Conservation (phyloP, 2,797 vertebrate genomes). For the Pseudochromis fuscus region DNA sequence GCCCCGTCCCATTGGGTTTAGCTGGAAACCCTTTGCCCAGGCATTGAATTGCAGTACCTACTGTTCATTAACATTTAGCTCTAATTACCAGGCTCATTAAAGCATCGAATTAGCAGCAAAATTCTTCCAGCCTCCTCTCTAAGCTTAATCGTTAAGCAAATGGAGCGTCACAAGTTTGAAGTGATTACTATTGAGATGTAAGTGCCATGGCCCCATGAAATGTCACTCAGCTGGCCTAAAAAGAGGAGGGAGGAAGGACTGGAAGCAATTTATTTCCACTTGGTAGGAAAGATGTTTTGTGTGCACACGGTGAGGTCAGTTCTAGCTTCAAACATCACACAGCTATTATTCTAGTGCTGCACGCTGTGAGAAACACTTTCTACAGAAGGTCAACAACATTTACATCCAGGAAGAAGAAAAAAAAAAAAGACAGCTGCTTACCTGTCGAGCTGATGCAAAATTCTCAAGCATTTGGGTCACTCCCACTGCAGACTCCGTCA, state of each 20-base stretch:
- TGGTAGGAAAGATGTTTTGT: conserved; percentile 60
- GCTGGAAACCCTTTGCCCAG: conserved; percentile 48
- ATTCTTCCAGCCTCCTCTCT: conserved; percentile 75
- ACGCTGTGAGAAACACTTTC: conserved; percentile 40
- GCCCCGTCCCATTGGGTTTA: conserved; percentile 33
- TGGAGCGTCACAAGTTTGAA: conserved; percentile 79
- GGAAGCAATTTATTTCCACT: conserved; percentile 67
- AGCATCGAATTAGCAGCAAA: conserved; percentile 81
- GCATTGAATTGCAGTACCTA: conserved; percentile 64
- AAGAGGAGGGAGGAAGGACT: conserved; percentile 22
- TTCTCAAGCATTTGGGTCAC: conserved; percentile 36
- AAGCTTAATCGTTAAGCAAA: conserved; percentile 84
- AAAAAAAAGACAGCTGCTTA: conserved; percentile 44
- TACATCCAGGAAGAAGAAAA: conserved; percentile 47
- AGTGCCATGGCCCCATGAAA: conserved; percentile 70
- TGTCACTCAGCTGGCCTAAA: conserved; percentile 72
- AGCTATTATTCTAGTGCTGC: conserved; percentile 49
- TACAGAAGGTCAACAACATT: conserved; percentile 65
- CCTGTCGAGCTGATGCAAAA: conserved; percentile 44
- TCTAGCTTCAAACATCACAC: conserved; percentile 53
- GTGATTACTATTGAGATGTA: conserved; percentile 82
- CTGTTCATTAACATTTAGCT: conserved; percentile 84
- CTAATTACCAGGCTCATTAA: conserved; percentile 85
- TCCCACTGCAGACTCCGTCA: conserved; percentile 7
- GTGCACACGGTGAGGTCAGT: conserved; percentile 55